Evolutionary conservation across 2,888 invertebrate genomes (phyloP).

Genomic region (Abrostola triplasia): DNA sequence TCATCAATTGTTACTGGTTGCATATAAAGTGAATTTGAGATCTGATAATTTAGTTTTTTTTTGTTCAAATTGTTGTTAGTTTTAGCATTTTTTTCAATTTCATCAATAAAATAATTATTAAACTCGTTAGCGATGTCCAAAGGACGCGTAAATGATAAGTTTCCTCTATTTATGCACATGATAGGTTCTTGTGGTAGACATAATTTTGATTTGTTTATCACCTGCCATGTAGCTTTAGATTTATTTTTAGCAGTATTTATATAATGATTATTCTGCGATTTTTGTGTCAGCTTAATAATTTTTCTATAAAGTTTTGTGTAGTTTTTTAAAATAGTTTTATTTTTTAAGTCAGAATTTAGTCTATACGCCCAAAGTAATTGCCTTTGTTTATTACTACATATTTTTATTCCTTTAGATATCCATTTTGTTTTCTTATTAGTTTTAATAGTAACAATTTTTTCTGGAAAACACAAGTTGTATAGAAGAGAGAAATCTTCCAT

Average conservation of each 20-base stretch:
- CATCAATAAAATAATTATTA: constrained; percentile 7
- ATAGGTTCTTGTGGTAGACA: not conserved
- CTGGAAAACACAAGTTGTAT: not conserved
- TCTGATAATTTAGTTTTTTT: not conserved
- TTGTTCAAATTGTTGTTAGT: not conserved
- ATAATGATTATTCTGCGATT: not conserved
- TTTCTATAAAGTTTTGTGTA: not conserved
- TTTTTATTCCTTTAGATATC: not conserved
- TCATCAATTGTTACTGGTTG: constrained; percentile 1
- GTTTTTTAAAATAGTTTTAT: not conserved
- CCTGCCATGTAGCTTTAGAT: not conserved
- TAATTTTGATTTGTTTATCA: not conserved
- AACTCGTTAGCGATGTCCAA: not conserved
- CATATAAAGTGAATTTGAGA: not conserved
- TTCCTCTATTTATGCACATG: not conserved
- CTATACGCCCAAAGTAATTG: not conserved
- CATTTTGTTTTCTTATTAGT: not conserved
- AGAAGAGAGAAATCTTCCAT: not conserved
- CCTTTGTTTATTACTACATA: not conserved
- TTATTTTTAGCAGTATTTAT: constrained; percentile 1
- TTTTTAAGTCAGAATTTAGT: not conserved
- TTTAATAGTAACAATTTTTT: not conserved
- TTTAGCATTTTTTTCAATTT: too few relatives aligned
- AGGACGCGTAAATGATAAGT: not conserved
- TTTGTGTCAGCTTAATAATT: too few relatives aligned